Evolutionary conservation across 2,113 vertebrate genomes (phyloP).

Genomic region (Urocolius indicus): DNA sequence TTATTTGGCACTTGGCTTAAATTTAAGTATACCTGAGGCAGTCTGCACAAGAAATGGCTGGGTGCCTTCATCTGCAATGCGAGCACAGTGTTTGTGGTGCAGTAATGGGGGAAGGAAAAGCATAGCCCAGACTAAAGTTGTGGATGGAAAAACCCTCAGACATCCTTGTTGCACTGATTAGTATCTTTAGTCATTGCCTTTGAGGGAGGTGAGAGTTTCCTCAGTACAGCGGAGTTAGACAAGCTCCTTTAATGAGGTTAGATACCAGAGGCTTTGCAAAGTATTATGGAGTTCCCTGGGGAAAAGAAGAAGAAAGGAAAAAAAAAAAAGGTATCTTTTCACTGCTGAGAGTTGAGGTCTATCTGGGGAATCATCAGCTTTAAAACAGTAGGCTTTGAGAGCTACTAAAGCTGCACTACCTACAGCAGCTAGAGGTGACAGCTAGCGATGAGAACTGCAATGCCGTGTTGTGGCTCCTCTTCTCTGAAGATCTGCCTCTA

Average conservation of each 20-base stretch:
- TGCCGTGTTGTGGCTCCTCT: rapidly evolving
- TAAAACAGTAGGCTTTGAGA: background rate
- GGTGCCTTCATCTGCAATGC: background rate
- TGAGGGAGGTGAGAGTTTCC: conserved; percentile 59
- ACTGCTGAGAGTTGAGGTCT: background rate
- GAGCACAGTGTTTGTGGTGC: background rate
- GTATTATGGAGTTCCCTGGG: background rate
- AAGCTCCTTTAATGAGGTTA: conserved; percentile 52
- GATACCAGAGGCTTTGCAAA: background rate
- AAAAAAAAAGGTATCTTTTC: background rate
- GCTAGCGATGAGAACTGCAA: background rate
- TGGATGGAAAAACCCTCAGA: conserved; percentile 56
- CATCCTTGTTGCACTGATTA: conserved; percentile 30
- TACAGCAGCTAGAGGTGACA: background rate
- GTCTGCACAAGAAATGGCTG: background rate
- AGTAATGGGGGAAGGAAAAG: conserved; percentile 30
- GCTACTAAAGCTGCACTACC: background rate
- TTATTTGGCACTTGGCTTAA: conserved; percentile 6
- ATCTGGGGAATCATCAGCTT: background rate
- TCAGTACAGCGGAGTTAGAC: background rate
- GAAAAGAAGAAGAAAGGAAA: background rate
- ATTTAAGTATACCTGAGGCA: background rate
- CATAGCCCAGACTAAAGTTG: conserved; percentile 14
- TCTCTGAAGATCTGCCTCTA: background rate
- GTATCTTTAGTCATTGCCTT: conserved; percentile 60